Base-by-base conservation (phyloP, 2,888 invertebrate genomes). In the Ellobium chinense region DNA sequence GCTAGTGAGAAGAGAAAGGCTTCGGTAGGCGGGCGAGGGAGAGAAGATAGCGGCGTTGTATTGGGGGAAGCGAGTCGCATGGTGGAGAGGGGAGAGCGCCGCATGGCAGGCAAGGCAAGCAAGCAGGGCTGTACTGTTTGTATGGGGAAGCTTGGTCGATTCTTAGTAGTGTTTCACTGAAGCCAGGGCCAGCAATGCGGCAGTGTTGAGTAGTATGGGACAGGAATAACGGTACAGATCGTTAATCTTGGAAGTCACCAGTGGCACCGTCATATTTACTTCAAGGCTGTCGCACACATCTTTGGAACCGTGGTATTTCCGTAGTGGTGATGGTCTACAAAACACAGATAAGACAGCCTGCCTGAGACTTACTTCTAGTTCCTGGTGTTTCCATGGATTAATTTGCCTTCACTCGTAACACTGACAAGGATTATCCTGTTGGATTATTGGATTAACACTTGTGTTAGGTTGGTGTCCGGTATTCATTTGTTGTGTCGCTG, bases 1-100 rank as follows among this genome's bases (percentile, higher is more conserved):
- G 34, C 70, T 54, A 70, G 70, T 54, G 70, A 56, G 70, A 56
- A 70, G 56, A 27, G 54, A 56, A 56, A n/a, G 70, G 34, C 14
- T 29, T 62, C 62, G 29, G 27, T 34, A 56, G 56, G 29, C 70
- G 5, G 56, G 54, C 27, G 27, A 31, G 31, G 56, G 62, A 56
- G 56, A 56, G 70, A n/a, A 34, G 54, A 12, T n/a, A 27, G 70
- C 46, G 46, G 31, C 34, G 21, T 54, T 18, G 70, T 34, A n/a
- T n/a, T n/a, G 56, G 27, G 2, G 70, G 56, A 34, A 56, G 70
- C 29, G 70, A n/a, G 70, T 70, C 70, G 31, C 70, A n/a, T n/a
- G 56, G 39, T 37, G 39, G 39, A 12, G 46, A 12, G 46, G 46
- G 46, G 46, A 7, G 46, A 46, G 46, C 46, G 18, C 9, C 7